These are phyloP conservation scores for Temnothorax ravouxi DNA, from an alignment of 2,888 invertebrate genomes.

Conservation along the genomic window DNA sequence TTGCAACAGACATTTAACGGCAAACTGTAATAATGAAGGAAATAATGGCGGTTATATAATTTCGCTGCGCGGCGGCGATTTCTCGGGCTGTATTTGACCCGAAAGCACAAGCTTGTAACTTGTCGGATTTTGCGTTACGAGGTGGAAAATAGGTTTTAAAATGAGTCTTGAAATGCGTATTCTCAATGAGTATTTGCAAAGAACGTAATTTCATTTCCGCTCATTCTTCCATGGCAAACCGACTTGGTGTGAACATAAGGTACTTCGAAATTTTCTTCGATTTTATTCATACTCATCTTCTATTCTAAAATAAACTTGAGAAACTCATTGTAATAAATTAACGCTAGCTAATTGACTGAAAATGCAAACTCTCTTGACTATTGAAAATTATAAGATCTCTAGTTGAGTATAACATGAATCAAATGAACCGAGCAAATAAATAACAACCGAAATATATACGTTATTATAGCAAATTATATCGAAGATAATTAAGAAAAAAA, in stretches of 20 bases:
- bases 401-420: neutral
- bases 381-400: neutral
- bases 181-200: constrained; percentile 68
- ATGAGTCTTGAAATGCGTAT: constrained; percentile 66
- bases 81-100: constrained; percentile 57
- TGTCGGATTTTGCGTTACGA: constrained; percentile 70
- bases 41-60: constrained; percentile 65
- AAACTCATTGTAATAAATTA: constrained; percentile 25
- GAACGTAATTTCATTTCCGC: constrained; percentile 39
- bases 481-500: neutral
- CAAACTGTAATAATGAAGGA: constrained; percentile 44
- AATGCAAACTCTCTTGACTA: neutral
- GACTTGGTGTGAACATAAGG: constrained; percentile 9
- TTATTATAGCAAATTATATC: neutral
- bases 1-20: constrained; percentile 46
- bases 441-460: neutral
- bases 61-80: constrained; percentile 62
- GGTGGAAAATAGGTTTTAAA: constrained; percentile 72
- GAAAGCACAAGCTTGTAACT: constrained; percentile 54
- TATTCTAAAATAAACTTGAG: constrained; percentile 2
- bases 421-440: neutral
- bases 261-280: constrained; percentile 8
- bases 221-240: constrained; percentile 5
- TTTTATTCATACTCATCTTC: neutral
- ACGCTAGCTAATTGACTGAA: neutral